phyloP scores from a whole-genome alignment of 2,888 invertebrate species.

The Trichogramma dendrolimi region DNA sequence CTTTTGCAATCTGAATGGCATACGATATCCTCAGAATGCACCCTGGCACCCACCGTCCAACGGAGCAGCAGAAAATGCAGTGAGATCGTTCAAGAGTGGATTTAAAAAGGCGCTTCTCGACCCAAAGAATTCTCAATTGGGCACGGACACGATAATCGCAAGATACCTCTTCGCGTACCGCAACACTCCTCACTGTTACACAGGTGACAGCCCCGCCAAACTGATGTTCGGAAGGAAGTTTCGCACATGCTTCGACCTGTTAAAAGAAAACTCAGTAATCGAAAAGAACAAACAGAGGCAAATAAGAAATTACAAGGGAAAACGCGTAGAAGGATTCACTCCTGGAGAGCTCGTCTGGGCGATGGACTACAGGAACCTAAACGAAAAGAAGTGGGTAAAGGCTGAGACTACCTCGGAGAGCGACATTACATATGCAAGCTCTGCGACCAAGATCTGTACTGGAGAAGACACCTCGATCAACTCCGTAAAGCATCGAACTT shows the following conservation, averaged over 20 bases:
- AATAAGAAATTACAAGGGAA: not conserved
- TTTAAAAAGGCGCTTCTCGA: too few relatives aligned
- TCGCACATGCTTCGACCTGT: not conserved
- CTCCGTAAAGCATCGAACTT: slow-evolving; percentile 14
- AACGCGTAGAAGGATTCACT: not conserved
- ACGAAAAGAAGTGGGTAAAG: slow-evolving; percentile 4
- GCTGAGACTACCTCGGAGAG: slow-evolving; percentile 4
- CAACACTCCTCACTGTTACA: not conserved
- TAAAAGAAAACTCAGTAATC: not conserved
- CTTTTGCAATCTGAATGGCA: too few relatives aligned
- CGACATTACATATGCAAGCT: slow-evolving; percentile 18
- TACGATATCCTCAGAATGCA: too few relatives aligned
- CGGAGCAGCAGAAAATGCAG: too few relatives aligned
- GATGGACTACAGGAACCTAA: slow-evolving; percentile 10
- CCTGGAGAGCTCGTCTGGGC: slow-evolving; percentile 7
- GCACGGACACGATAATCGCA: not conserved
- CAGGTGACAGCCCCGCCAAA: not conserved
- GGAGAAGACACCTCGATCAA: slow-evolving; percentile 22
- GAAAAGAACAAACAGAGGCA: not conserved
- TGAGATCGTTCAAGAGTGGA: too few relatives aligned
- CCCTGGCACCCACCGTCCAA: too few relatives aligned
- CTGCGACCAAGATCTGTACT: not conserved
- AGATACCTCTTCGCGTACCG: not conserved
- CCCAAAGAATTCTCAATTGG: not conserved
- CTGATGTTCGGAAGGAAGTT: not conserved